These are phyloP conservation scores for Acronicta psi DNA, from an alignment of 2,888 invertebrate genomes.

Conservation along the genomic window DNA sequence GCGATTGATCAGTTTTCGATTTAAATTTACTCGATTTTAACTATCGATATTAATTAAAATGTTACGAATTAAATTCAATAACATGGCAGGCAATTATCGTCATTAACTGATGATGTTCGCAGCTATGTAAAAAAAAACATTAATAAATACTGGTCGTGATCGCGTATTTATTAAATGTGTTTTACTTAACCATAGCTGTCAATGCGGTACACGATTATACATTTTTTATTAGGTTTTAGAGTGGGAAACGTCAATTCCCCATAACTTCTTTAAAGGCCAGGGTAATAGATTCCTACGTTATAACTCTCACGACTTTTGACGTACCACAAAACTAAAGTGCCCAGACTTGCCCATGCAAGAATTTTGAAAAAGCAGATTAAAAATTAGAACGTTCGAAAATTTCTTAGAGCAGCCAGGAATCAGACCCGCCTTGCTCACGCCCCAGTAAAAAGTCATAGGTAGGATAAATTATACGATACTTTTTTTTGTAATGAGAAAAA, in stretches of 20 bases:
- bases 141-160: slow-evolving; percentile 31
- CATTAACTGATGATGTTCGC: not conserved
- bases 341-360: too few species aligned
- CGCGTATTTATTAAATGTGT: slow-evolving; percentile 28
- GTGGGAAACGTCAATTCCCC: not conserved
- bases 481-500: too few species aligned
- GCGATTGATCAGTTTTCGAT: slow-evolving; percentile 17
- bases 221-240: not conserved
- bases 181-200: slow-evolving; percentile 40
- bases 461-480: too few species aligned
- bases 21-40: slow-evolving; percentile 20
- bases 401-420: too few species aligned
- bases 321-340: too few species aligned
- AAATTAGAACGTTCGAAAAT: too few species aligned
- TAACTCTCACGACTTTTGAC: too few species aligned
- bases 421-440: too few species aligned
- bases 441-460: too few species aligned
- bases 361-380: too few species aligned
- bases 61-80: not conserved
- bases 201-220: slow-evolving; percentile 28
- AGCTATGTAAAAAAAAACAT: not conserved
- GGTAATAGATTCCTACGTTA: not conserved
- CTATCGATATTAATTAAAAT: slow-evolving; percentile 16
- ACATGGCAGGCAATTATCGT: not conserved
- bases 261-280: not conserved